Percentiles rank a stretch among this genome's conserved stretches.
phyloP scores from a whole-genome alignment of 2,113 vertebrate species.

The Bungarus multicinctus region DNA sequence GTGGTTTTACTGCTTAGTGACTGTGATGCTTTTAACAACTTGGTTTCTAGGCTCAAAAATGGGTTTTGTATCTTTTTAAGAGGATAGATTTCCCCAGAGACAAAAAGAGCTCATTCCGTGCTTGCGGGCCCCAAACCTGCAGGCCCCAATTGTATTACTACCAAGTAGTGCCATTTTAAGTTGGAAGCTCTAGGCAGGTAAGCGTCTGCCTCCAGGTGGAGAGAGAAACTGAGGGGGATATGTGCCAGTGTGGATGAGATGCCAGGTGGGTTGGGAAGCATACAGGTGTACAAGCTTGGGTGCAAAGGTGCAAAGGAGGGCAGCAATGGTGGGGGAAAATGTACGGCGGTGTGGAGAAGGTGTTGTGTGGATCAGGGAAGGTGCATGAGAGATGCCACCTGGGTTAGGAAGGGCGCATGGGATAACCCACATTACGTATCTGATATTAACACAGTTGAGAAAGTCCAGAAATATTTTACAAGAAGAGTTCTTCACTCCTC shows the following conservation, averaged over 20 bases:
- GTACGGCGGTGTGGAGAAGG: neutral
- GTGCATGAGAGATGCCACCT: neutral
- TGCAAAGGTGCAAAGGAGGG: neutral
- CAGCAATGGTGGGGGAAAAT: neutral
- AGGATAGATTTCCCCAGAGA: neutral
- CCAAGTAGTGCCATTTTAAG: neutral
- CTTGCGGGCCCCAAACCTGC: neutral
- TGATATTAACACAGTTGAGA: too few species aligned
- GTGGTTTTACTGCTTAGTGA: neutral
- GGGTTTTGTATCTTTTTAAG: neutral
- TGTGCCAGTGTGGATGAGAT: neutral
- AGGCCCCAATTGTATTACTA: neutral
- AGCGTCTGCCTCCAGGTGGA: neutral
- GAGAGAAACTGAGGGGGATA: neutral
- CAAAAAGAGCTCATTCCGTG: neutral
- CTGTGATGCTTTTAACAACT: neutral
- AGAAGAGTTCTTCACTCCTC: too few species aligned
- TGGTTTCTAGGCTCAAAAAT: neutral
- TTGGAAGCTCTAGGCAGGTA: neutral
- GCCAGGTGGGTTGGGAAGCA: neutral
- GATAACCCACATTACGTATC: too few species aligned
- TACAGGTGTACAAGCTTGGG: neutral
- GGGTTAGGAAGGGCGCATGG: neutral
- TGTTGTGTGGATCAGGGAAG: too few species aligned
- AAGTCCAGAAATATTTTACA: too few species aligned